These are phyloP conservation scores for Nasonia giraulti DNA, from an alignment of 1,140 invertebrate species.

Conservation along the genomic window DNA sequence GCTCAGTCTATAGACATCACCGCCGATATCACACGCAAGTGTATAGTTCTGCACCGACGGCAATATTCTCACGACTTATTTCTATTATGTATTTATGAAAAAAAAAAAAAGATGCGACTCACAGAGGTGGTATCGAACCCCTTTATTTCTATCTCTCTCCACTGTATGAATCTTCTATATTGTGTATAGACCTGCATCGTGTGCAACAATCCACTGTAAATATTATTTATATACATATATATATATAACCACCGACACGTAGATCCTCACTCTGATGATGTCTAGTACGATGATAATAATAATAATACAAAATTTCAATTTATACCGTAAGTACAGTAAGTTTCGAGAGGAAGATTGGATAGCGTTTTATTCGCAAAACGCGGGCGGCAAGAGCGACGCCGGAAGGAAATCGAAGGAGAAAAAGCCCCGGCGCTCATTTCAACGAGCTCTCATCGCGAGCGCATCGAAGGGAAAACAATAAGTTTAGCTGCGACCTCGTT, in stretches of 20 bases:
- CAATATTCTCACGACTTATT: neutral
- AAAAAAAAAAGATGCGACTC: too few species aligned
- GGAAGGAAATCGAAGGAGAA: neutral
- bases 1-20: neutral
- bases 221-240: neutral
- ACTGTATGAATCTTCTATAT: neutral
- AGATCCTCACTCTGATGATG: neutral
- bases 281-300: neutral
- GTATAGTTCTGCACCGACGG: neutral
- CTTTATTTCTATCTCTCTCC: too few species aligned
- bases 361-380: neutral
- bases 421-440: neutral
- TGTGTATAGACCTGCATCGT: slow-evolving; percentile 1
- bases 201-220: neutral
- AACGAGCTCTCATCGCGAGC: neutral
- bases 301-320: neutral
- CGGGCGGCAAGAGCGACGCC: too few species aligned
- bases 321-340: neutral
- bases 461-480: neutral
- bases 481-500: neutral
- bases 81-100: too few species aligned
- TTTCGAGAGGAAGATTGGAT: neutral
- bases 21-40: neutral
- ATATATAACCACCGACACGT: neutral
- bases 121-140: too few species aligned